phyloP scores from a whole-genome alignment of 2,888 invertebrate species.

The Ferdinandea cuprea region DNA sequence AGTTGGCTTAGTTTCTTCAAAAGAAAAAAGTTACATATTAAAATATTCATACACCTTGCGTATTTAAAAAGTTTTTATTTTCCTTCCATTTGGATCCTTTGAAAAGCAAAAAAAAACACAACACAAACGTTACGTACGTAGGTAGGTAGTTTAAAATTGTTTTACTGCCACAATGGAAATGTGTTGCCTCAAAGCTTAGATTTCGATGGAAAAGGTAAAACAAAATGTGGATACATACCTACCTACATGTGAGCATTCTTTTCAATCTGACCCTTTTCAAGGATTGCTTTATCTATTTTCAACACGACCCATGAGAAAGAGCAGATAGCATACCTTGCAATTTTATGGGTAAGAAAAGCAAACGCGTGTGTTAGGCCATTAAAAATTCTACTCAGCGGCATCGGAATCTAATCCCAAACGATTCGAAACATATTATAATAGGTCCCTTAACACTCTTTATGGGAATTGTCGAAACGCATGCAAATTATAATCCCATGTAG shows the following conservation, averaged over 20 bases:
- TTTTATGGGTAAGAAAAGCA: neutral
- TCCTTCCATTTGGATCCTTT: neutral
- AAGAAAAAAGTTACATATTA: too few species aligned
- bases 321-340: neutral
- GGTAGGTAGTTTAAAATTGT: slow-evolving; percentile 6
- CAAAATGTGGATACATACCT: neutral
- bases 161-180: neutral
- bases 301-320: slow-evolving; percentile 9
- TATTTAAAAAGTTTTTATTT: neutral
- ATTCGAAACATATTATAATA: slow-evolving; percentile 49
- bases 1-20: neutral
- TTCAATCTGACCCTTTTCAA: slow-evolving; percentile 24
- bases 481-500: slow-evolving; percentile 24
- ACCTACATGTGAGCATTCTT: slow-evolving; percentile 18
- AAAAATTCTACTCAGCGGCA: slow-evolving; percentile 36
- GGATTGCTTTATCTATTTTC: slow-evolving; percentile 33
- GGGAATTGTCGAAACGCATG: slow-evolving; percentile 42
- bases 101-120: neutral
- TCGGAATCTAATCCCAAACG: slow-evolving; percentile 53
- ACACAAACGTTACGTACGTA: slow-evolving; percentile 7
- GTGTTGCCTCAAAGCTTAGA: too few species aligned
- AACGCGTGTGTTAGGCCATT: slow-evolving; percentile 7
- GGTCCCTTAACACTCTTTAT: slow-evolving; percentile 60
- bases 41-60: neutral
- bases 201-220: neutral